Conservation (phyloP, 2,888 invertebrate species). For the Shargacucullia verbasci region DNA sequence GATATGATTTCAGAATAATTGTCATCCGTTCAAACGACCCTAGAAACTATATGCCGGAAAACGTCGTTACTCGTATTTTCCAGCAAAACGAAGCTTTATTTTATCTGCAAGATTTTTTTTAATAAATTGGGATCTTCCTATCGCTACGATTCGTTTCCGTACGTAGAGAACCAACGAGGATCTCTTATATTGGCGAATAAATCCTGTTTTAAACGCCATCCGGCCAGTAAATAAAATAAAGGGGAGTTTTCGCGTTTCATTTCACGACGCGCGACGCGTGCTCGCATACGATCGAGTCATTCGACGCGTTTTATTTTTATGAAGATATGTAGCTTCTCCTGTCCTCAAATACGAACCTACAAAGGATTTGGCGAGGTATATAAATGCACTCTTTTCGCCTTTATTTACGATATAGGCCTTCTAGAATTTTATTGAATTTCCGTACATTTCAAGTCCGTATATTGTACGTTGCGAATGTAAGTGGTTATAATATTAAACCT, state of each 20-base stretch:
- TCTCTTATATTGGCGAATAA: slow-evolving; percentile 79
- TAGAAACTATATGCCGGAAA: no score
- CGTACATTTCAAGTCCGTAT: slow-evolving; percentile 5
- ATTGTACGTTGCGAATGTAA: not conserved
- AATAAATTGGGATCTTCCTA: slow-evolving; percentile 48
- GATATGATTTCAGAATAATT: no score
- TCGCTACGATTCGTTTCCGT: slow-evolving; percentile 59
- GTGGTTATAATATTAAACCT: no score
- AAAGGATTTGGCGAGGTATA: slow-evolving; percentile 62
- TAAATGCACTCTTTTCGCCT: slow-evolving; percentile 64
- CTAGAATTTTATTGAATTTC: slow-evolving; percentile 37
- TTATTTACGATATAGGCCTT: slow-evolving; percentile 28
- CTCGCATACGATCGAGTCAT: slow-evolving; percentile 71
- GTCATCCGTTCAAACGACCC: no score
- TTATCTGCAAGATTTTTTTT: slow-evolving; percentile 13
- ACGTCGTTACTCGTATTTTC: not conserved
- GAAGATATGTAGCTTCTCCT: slow-evolving; percentile 77
- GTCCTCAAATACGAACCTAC: slow-evolving; percentile 65
- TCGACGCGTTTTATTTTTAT: slow-evolving; percentile 80
- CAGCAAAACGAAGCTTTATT: slow-evolving; percentile 8
- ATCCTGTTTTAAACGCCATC: slow-evolving; percentile 81
- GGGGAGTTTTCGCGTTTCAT: slow-evolving; percentile 78
- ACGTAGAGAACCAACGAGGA: slow-evolving; percentile 57
- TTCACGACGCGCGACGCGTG: slow-evolving; percentile 63
- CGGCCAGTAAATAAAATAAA: slow-evolving; percentile 82